Evolutionary conservation across 2,113 vertebrate species (phyloP).

Genomic region (Tursiops truncatus): DNA sequence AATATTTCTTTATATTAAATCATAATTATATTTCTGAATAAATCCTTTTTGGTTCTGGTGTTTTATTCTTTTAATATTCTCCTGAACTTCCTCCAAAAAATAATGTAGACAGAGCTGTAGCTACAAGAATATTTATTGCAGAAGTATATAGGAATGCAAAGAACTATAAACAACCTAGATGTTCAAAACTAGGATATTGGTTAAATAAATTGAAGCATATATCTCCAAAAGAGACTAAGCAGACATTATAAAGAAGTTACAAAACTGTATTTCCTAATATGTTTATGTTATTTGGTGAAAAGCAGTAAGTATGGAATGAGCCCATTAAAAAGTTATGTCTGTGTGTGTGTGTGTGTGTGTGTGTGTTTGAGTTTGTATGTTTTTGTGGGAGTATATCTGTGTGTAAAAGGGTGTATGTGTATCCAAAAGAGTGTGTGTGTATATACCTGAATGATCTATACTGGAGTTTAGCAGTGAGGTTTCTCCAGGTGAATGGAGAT

Average conservation of each 20-base stretch:
- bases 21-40: not conserved
- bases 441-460: not conserved
- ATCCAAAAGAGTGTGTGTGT: not conserved
- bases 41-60: not conserved
- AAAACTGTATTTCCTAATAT: not conserved
- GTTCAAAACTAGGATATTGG: not conserved
- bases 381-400: not conserved
- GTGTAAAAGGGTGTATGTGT: not conserved
- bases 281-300: not conserved
- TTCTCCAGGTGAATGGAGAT: not conserved
- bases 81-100: not conserved
- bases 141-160: not conserved
- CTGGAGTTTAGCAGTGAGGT: not conserved
- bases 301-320: not conserved
- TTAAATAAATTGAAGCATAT: not conserved
- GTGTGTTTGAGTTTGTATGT: not conserved
- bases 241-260: not conserved
- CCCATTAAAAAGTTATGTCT: not conserved
- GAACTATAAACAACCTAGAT: not conserved
- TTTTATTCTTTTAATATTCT: conserved; percentile 7
- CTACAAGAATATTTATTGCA: not conserved
- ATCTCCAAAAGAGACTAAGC: not conserved
- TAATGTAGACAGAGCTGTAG: not conserved
- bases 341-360: not conserved
- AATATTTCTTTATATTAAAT: not conserved